These are phyloP conservation scores for Lates japonicus DNA, from an alignment of 2,797 vertebrate species.

Conservation along the genomic window DNA sequence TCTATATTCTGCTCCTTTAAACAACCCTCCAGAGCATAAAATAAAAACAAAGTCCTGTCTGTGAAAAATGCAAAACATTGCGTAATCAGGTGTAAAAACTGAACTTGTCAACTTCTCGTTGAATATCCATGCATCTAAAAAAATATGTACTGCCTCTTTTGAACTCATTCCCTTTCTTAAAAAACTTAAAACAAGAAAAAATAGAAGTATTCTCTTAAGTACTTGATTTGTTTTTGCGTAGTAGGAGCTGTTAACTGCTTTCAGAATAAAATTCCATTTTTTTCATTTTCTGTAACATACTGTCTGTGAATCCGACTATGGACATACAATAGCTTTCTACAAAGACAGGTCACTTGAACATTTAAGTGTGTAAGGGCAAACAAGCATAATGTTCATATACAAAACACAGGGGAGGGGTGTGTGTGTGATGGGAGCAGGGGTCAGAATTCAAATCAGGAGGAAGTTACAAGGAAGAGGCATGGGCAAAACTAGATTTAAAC, in stretches of 20 bases:
- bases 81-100: conserved; percentile 68
- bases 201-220: conserved; percentile 68
- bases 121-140: conserved; percentile 78
- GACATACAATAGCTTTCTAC: conserved; percentile 34
- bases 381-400: neutral
- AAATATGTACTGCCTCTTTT: conserved; percentile 78
- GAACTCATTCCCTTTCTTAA: conserved; percentile 67
- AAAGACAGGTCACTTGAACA: conserved; percentile 40
- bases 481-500: neutral
- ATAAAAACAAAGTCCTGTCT: conserved; percentile 69
- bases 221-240: conserved; percentile 56
- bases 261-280: conserved; percentile 34
- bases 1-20: conserved; percentile 69
- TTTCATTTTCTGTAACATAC: conserved; percentile 38
- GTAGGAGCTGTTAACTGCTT: conserved; percentile 47
- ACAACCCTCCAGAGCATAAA: conserved; percentile 72
- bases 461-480: neutral
- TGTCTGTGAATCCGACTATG: conserved; percentile 48
- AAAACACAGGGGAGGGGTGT: neutral
- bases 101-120: conserved; percentile 60
- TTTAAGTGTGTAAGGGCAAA: neutral
- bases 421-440: neutral
- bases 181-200: conserved; percentile 75
- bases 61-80: conserved; percentile 73
- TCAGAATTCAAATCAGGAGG: conserved; percentile 13